These are phyloP conservation scores for Chelidonichthys spinosus DNA, from an alignment of 2,797 vertebrate species.

Conservation along the genomic window DNA sequence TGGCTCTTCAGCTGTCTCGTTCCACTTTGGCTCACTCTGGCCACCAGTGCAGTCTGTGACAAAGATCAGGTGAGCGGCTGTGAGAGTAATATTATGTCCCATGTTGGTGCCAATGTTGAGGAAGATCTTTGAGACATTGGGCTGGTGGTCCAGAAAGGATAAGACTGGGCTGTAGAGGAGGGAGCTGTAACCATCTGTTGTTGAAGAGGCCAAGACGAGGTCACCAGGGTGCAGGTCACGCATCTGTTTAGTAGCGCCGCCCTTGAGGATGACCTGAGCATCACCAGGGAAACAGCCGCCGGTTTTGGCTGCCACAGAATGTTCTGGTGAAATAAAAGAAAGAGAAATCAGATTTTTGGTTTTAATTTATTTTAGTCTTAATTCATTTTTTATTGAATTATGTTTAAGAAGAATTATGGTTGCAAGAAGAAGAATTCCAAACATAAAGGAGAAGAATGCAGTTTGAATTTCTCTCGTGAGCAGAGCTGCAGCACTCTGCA, in stretches of 20 bases:
- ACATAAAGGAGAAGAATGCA: slow-evolving; percentile 1
- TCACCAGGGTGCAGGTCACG: slow-evolving; percentile 89
- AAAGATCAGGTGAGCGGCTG: slow-evolving; percentile 93
- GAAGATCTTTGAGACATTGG: slow-evolving; percentile 83
- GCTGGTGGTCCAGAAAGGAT: slow-evolving; percentile 91
- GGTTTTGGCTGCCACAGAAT: slow-evolving; percentile 97
- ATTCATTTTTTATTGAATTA: not conserved
- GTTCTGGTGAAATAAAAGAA: slow-evolving; percentile 83
- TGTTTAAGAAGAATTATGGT: not conserved
- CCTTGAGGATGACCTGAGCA: slow-evolving; percentile 86
- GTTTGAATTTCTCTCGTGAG: slow-evolving; percentile 5
- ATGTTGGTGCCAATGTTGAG: slow-evolving; percentile 86
- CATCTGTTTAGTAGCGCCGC: slow-evolving; percentile 85
- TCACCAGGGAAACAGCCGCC: slow-evolving; percentile 94
- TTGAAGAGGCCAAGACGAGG: slow-evolving; percentile 89
- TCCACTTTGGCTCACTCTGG: slow-evolving; percentile 4
- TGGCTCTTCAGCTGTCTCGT: slow-evolving; percentile 11
- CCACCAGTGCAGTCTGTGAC: slow-evolving; percentile 83
- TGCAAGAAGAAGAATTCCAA: not conserved
- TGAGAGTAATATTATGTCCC: slow-evolving; percentile 88
- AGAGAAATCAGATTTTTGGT: not conserved
- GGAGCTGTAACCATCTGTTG: slow-evolving; percentile 78
- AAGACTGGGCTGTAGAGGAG: slow-evolving; percentile 92
- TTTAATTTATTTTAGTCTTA: not conserved
- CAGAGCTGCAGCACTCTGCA: slow-evolving; percentile 23